Conservation (phyloP, 2,888 invertebrate species). For the Mylabris sibirica region DNA sequence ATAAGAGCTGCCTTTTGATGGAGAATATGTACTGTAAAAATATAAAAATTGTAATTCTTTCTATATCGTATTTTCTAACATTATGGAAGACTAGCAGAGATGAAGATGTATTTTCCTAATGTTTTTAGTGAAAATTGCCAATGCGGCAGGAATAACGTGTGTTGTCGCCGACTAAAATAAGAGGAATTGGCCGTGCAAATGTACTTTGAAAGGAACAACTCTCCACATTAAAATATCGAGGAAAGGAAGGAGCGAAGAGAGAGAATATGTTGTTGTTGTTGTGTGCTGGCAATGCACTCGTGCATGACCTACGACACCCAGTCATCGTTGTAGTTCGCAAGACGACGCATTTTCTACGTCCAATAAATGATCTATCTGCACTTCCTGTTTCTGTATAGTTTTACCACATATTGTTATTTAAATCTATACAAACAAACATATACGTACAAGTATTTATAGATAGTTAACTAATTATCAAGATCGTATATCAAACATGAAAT, state of each 20-base stretch:
- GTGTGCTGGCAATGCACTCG: slow-evolving; percentile 40
- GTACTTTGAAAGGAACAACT: neutral
- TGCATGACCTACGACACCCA: slow-evolving; percentile 45
- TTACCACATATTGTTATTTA: slow-evolving; percentile 5
- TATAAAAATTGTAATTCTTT: no score
- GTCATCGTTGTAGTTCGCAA: slow-evolving; percentile 2
- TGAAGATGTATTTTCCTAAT: no score
- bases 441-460: neutral
- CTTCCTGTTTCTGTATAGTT: neutral
- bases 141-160: neutral
- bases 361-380: neutral
- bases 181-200: slow-evolving; percentile 2
- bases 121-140: no score
- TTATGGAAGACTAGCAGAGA: no score
- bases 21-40: no score
- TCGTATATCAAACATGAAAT: slow-evolving; percentile 2
- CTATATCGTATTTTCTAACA: no score
- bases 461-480: neutral
- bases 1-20: no score
- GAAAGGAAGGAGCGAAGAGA: slow-evolving; percentile 22
- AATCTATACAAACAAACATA: neutral
- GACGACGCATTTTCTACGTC: slow-evolving; percentile 11
- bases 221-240: neutral
- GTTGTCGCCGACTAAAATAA: slow-evolving; percentile 17
- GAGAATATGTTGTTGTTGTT: slow-evolving; percentile 21